These are phyloP conservation scores for Caenorhabditis macrosperma DNA, from an alignment of 2,888 invertebrate species.

Conservation along the genomic window DNA sequence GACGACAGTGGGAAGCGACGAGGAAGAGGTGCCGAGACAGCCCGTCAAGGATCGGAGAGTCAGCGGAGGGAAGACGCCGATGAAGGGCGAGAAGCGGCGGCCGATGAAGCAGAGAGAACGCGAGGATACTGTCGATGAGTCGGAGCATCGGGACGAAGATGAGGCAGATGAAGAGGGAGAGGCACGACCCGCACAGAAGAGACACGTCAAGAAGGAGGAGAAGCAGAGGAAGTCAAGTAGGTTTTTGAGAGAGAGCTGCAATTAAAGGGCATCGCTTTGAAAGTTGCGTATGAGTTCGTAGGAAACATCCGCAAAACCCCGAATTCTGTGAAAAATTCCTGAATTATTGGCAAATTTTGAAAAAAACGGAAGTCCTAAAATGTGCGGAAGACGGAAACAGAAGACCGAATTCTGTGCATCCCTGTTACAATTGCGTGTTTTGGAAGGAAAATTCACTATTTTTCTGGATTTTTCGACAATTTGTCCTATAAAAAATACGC, in stretches of 20 bases:
- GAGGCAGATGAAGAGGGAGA: slow-evolving; percentile 26
- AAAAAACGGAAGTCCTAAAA: too few species aligned
- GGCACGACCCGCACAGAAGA: slow-evolving; percentile 4
- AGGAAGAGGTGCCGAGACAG: not conserved
- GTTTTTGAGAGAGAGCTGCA: slow-evolving; percentile 8
- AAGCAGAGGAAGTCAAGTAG: slow-evolving; percentile 34
- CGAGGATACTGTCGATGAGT: slow-evolving; percentile 60
- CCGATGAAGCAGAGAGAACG: slow-evolving; percentile 54
- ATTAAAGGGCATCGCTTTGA: too few species aligned
- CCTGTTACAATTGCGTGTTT: too few species aligned
- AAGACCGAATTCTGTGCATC: too few species aligned
- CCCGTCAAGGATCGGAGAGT: slow-evolving; percentile 30
- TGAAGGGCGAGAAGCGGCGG: slow-evolving; percentile 23
- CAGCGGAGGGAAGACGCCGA: not conserved
- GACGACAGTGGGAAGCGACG: slow-evolving; percentile 34
- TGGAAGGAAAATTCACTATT: too few species aligned
- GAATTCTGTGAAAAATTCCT: too few species aligned
- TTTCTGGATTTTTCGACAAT: too few species aligned
- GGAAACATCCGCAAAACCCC: too few species aligned
- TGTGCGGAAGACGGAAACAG: too few species aligned
- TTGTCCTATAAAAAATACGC: too few species aligned
- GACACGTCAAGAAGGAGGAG: not conserved
- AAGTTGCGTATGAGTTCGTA: too few species aligned
- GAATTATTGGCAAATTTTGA: too few species aligned
- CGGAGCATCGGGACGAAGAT: slow-evolving; percentile 13